Conservation (phyloP, 2,797 vertebrate species). For the Mionectes olivaceus region DNA sequence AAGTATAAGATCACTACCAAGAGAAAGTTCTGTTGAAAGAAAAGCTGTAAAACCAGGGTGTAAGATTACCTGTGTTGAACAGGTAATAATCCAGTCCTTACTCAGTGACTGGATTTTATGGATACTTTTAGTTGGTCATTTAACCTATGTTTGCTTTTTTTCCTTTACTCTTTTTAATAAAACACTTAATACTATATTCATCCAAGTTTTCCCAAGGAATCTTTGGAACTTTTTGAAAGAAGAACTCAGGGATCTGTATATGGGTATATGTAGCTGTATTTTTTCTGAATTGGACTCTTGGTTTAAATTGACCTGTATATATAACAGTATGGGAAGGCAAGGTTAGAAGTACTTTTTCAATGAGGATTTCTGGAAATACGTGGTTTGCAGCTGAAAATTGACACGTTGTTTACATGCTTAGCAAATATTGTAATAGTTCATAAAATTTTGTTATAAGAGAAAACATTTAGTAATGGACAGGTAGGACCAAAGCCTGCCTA, state of each 20-base stretch:
- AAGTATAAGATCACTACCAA: background rate
- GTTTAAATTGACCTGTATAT: background rate
- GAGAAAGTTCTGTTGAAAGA: background rate
- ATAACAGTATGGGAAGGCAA: background rate
- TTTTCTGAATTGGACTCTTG: background rate
- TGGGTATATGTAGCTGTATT: background rate
- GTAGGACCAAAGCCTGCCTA: background rate
- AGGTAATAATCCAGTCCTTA: background rate
- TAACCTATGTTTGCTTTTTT: background rate
- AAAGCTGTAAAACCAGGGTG: accelerated
- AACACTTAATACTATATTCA: background rate
- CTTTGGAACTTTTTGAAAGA: background rate
- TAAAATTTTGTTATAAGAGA: background rate
- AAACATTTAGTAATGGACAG: background rate
- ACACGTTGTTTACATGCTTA: background rate
- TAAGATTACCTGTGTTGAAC: background rate
- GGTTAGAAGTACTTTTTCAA: background rate
- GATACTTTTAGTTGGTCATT: background rate
- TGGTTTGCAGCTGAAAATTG: background rate
- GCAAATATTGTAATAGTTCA: background rate
- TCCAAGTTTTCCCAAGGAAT: background rate
- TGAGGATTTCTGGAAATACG: background rate
- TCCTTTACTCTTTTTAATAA: background rate
- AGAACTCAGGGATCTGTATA: background rate
- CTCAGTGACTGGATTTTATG: background rate